Conservation (phyloP, 2,888 invertebrate genomes). For the Reticulitermes lucifugus region DNA sequence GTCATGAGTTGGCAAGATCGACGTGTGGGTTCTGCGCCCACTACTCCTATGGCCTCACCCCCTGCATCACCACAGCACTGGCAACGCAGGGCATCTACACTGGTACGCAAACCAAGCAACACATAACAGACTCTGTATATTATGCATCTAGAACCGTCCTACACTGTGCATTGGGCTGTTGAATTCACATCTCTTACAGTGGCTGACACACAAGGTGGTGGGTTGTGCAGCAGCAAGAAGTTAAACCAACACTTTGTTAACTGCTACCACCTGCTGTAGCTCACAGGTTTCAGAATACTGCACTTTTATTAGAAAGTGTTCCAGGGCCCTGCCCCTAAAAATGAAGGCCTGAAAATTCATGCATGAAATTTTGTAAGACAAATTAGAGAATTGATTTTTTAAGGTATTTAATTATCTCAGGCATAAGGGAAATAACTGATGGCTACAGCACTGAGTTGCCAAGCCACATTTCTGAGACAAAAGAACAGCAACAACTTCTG, state of each 20-base stretch:
- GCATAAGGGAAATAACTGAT: too few relatives aligned
- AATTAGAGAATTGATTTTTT: too few relatives aligned
- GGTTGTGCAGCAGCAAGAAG: not conserved
- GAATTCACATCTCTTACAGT: not conserved
- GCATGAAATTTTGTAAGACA: too few relatives aligned
- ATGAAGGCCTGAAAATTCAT: too few relatives aligned
- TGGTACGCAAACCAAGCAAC: slow-evolving; percentile 52
- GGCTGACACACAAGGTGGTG: too few relatives aligned
- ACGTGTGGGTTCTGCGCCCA: slow-evolving; percentile 75
- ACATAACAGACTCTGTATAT: slow-evolving; percentile 35
- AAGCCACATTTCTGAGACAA: too few relatives aligned
- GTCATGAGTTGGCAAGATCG: slow-evolving; percentile 36
- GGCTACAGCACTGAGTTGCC: too few relatives aligned
- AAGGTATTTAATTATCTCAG: too few relatives aligned
- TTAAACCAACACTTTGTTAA: not conserved
- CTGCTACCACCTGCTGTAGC: not conserved
- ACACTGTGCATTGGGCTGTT: slow-evolving; percentile 18
- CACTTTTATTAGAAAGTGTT: not conserved
- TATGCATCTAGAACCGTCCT: slow-evolving; percentile 24
- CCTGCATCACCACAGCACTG: slow-evolving; percentile 80
- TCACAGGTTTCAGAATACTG: not conserved
- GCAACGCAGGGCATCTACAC: slow-evolving; percentile 59
- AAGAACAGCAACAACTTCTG: too few relatives aligned
- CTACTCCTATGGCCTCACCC: slow-evolving; percentile 79
- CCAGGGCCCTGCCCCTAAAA: not conserved